Conservation (phyloP, 1,140 invertebrate species). For the Drosophila lacertosa region DNA sequence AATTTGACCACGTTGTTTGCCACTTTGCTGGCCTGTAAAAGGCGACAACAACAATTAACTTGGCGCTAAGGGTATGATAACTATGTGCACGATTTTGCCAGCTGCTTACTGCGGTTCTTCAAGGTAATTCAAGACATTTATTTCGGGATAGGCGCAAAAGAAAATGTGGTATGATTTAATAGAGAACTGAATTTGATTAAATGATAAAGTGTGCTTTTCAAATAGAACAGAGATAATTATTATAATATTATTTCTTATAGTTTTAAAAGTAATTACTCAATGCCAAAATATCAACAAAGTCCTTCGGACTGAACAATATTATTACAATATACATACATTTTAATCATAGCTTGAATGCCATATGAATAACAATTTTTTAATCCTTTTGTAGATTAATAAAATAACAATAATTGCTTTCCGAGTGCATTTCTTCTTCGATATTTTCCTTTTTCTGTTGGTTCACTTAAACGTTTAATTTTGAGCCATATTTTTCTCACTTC, state of each 20-base stretch:
- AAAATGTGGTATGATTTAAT: too few species aligned
- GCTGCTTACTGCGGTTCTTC: constrained; percentile 7
- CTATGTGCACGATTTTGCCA: constrained; percentile 20
- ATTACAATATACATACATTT: too few species aligned
- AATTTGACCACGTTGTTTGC: constrained; percentile 69
- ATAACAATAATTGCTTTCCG: not conserved
- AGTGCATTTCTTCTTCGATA: constrained; percentile 19
- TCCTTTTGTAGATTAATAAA: too few species aligned
- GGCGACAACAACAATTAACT: constrained; percentile 48
- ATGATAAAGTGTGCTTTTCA: too few species aligned
- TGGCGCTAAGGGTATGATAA: constrained; percentile 27
- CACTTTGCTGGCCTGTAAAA: constrained; percentile 48
- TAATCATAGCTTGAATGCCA: too few species aligned
- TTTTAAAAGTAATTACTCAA: too few species aligned
- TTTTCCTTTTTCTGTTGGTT: constrained; percentile 13
- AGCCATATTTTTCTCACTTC: constrained; percentile 39
- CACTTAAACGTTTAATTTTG: constrained; percentile 63
- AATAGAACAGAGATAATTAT: too few species aligned
- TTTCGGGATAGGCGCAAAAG: not conserved
- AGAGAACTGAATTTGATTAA: too few species aligned
- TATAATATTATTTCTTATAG: too few species aligned
- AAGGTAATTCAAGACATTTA: constrained; percentile 4
- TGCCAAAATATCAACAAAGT: too few species aligned
- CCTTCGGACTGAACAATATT: too few species aligned
- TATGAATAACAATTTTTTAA: too few species aligned